Base-by-base conservation (phyloP, 2,888 invertebrate genomes). In the Cheilosia scutellata region DNA sequence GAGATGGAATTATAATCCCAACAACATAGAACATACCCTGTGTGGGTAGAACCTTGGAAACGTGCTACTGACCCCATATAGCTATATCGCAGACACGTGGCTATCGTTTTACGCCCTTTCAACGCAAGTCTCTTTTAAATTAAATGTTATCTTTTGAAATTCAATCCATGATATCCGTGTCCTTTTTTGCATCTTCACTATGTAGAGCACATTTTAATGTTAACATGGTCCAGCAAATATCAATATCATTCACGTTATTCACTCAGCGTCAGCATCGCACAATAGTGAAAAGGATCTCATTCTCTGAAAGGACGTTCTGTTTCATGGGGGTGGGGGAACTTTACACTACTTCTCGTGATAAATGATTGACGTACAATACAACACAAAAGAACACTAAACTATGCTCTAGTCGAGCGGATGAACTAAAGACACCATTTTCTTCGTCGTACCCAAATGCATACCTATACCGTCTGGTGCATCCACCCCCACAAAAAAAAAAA, bases 111-210 rank as follows among this genome's bases (percentile, higher is more conserved):
- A 49, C 9, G 51, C 51, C n/a, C 11, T 27, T 66, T 31, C 53
- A 11, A 16, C 3, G 33, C 5, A 55, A 57, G 44, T 20, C 5
- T 47, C 16, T 37, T 37, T 40, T 27, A 65, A 58, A 75, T 65
- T 55, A 47, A 75, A 65, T 65, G 55, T 37, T 47, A 49, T 55
- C 57, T 31, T 53, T 57, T 57, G 27, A 57, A 44, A 74, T 44
- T 20, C 16, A 55, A 53, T 74, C 33, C 29, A 29, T 5, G 40
- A 29, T 29, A 27, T 20, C 31, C 2, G n/a, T 72, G 27, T 44
- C n/a, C 20, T 51, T 47, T 47, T n/a, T 62, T 44, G 29, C 16
- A n/a, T 9, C 11, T 9, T 44, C 16, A 44, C 11, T 31, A 29
- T 25, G 62, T 44, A 5, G 5, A 31, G 5, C 44, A 9, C 29